Conservation (phyloP, 2,113 vertebrate genomes). For the Plecturocebus donacophilus region DNA sequence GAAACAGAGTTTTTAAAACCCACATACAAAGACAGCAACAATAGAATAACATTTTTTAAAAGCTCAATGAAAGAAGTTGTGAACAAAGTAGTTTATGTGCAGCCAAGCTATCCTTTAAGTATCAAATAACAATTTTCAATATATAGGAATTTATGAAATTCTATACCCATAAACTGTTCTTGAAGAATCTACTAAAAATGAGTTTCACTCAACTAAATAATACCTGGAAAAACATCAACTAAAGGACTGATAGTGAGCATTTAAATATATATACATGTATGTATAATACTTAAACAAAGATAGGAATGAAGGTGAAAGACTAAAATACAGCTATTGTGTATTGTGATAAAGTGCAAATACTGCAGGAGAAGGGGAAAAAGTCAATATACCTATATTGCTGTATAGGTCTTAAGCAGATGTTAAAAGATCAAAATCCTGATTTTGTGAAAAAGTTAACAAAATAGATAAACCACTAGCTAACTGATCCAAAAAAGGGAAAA, state of each 20-base stretch:
- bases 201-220: background rate
- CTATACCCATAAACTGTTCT: background rate
- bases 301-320: background rate
- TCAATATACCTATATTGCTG: background rate
- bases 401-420: background rate
- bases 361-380: background rate
- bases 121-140: background rate
- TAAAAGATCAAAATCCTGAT: background rate
- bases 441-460: background rate
- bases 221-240: background rate
- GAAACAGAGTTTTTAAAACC: background rate
- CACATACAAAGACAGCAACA: background rate
- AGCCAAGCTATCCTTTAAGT: background rate
- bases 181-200: constrained; percentile 6
- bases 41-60: background rate
- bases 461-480: background rate
- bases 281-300: background rate
- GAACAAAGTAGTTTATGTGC: background rate
- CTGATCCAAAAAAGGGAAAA: background rate
- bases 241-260: background rate
- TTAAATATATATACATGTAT: background rate
- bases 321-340: background rate
- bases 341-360: background rate
- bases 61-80: background rate
- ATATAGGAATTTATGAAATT: constrained; percentile 1